These are phyloP conservation scores for Archocentrus centrarchus DNA, from an alignment of 2,113 vertebrate genomes.

Conservation along the genomic window DNA sequence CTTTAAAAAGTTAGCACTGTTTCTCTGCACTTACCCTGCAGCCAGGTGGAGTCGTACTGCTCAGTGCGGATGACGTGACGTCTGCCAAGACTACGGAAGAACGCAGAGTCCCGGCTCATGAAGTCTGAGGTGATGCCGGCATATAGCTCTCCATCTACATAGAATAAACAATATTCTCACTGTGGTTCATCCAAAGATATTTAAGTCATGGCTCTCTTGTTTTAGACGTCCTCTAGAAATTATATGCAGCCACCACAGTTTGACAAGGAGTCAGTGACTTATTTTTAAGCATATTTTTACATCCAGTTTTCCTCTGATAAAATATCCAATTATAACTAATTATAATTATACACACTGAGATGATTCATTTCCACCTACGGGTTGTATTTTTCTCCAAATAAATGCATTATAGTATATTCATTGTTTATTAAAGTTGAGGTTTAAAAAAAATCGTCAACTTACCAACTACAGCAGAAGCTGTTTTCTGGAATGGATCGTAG, in stretches of 20 bases:
- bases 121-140: slow-evolving; percentile 86
- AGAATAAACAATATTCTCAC: neutral
- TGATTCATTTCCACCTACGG: neutral
- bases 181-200: neutral
- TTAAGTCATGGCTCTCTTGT: neutral
- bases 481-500: slow-evolving; percentile 83
- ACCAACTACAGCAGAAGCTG: slow-evolving; percentile 82
- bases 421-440: neutral
- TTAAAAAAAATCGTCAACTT: slow-evolving; percentile 18
- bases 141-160: slow-evolving; percentile 82
- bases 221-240: neutral
- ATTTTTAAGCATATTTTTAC: neutral
- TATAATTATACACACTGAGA: neutral
- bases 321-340: neutral
- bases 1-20: neutral
- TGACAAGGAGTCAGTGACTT: neutral
- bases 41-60: slow-evolving; percentile 85
- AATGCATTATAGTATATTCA: neutral
- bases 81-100: slow-evolving; percentile 83
- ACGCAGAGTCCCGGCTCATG: slow-evolving; percentile 84
- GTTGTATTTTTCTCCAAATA: neutral
- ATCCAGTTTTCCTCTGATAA: neutral
- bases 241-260: neutral
- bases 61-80: slow-evolving; percentile 84
- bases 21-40: slow-evolving; percentile 75